A percentile compares a stretch with the other conserved stretches of the same genome.
Conservation (phyloP, 2,797 vertebrate genomes). For the Sebastes cheni region DNA sequence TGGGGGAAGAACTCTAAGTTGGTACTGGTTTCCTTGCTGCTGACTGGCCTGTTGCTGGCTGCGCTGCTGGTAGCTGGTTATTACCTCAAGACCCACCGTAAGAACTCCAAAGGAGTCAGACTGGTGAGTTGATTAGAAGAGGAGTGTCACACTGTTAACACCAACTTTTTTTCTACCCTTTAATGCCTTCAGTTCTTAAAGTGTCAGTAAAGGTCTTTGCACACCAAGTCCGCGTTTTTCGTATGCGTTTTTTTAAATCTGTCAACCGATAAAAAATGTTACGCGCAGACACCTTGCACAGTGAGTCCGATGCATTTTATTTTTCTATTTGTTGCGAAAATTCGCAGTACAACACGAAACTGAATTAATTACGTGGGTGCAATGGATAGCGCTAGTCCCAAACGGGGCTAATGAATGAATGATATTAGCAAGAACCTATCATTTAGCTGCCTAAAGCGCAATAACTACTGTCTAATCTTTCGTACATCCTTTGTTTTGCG, state of each 20-base stretch:
- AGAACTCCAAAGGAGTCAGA: constrained; percentile 88
- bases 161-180: background rate
- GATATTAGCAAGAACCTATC: no score
- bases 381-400: background rate
- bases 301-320: no score
- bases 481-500: background rate
- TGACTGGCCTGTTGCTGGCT: constrained; percentile 88
- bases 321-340: no score
- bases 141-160: background rate
- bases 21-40: constrained; percentile 90
- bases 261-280: no score
- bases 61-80: constrained; percentile 86
- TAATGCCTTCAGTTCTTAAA: background rate
- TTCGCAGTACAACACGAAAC: no score
- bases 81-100: constrained; percentile 87
- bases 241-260: background rate
- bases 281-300: no score
- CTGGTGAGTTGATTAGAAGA: constrained; percentile 85
- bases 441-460: background rate
- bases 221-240: background rate
- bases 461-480: background rate
- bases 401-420: background rate
- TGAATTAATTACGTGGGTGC: no score
- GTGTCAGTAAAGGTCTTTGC: background rate
- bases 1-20: constrained; percentile 81